These are phyloP conservation scores for Heterodera filipjevi DNA, from an alignment of 2,888 invertebrate genomes.

Conservation along the genomic window DNA sequence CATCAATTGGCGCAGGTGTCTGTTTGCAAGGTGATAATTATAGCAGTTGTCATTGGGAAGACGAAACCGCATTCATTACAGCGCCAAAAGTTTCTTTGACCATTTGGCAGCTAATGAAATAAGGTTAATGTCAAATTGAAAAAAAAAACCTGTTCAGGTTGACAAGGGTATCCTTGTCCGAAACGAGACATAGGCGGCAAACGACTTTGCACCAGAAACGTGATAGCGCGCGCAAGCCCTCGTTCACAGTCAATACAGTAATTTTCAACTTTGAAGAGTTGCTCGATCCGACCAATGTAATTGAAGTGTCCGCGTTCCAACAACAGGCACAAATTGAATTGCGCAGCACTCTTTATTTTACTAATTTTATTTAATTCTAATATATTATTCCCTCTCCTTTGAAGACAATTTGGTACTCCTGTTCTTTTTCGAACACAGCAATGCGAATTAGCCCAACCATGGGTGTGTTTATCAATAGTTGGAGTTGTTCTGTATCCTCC, in stretches of 20 bases:
- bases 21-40: neutral
- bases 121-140: too few relatives aligned
- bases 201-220: constrained; percentile 12
- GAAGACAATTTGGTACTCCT: constrained; percentile 13
- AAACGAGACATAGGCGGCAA: constrained; percentile 6
- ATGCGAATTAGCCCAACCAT: neutral
- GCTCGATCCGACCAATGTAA: constrained; percentile 5
- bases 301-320: neutral
- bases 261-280: neutral
- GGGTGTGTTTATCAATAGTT: neutral
- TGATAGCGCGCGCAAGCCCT: neutral
- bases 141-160: too few relatives aligned
- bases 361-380: too few relatives aligned
- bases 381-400: neutral
- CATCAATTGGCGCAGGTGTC: neutral
- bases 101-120: too few relatives aligned
- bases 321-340: constrained; percentile 11
- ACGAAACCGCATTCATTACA: neutral
- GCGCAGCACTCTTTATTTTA: too few relatives aligned
- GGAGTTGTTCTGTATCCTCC: neutral
- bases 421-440: constrained; percentile 17
- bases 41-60: constrained; percentile 12
- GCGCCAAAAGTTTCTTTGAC: neutral
- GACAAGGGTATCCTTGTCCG: neutral
- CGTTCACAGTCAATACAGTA: constrained; percentile 19